phyloP scores from a whole-genome alignment of 2,113 vertebrate genomes.

The Dromas ardeola region DNA sequence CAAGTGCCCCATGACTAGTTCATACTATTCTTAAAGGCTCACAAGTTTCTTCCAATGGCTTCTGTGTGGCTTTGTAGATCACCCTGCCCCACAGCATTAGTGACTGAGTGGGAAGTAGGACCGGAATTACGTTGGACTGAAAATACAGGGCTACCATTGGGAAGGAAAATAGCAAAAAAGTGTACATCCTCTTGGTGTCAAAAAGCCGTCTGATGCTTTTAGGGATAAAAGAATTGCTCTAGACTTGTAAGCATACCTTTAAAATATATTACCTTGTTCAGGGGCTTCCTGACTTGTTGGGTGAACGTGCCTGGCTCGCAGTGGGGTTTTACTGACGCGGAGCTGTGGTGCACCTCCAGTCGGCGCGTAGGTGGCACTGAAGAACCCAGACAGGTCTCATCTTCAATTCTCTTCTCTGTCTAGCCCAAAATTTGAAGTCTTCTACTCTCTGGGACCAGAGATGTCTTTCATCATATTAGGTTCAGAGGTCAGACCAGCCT shows the following conservation, averaged over 20 bases:
- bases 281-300: background rate
- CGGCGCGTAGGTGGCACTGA: background rate
- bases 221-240: background rate
- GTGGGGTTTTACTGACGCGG: no score
- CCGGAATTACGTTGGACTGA: background rate
- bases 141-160: background rate
- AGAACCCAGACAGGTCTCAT: background rate
- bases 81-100: background rate
- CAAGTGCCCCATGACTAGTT: background rate
- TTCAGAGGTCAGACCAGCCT: background rate
- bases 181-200: background rate
- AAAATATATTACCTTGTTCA: background rate
- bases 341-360: background rate
- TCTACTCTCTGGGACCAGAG: background rate
- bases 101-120: background rate
- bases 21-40: background rate
- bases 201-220: background rate
- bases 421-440: background rate
- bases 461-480: fast-evolving
- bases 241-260: background rate
- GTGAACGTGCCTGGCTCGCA: background rate
- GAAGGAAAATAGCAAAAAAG: background rate
- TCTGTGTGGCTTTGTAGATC: background rate
- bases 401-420: background rate
- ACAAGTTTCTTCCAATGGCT: background rate